Conservation (phyloP, 2,113 vertebrate species). For the Esox niger region DNA sequence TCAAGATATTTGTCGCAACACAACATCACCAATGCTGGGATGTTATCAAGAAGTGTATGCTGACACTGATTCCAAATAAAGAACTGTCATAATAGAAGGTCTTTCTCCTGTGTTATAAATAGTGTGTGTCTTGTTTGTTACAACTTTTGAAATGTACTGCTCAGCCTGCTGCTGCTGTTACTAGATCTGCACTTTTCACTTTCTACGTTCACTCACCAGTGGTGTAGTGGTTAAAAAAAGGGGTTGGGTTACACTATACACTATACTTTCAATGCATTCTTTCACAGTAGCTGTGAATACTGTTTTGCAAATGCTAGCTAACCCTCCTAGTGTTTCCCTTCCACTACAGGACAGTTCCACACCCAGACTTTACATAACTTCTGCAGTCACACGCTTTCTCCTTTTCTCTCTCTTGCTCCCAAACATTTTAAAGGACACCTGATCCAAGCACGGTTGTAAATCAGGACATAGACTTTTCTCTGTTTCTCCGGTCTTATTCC, state of each 20-base stretch:
- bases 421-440: neutral
- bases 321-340: no score
- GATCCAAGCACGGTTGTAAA: neutral
- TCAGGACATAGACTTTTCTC: neutral
- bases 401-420: neutral
- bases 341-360: no score
- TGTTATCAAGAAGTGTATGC: neutral
- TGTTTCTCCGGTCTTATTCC: neutral
- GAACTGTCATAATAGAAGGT: neutral
- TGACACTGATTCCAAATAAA: neutral
- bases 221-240: no score
- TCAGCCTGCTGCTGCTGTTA: neutral
- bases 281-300: no score
- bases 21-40: neutral
- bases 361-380: neutral
- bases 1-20: neutral
- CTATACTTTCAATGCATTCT: no score
- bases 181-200: neutral
- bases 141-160: neutral
- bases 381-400: neutral
- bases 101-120: neutral
- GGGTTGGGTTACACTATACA: no score
- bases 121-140: conserved; percentile 1
- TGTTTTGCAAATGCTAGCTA: no score
- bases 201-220: no score